Evolutionary conservation across 2,888 invertebrate species (phyloP), one percentile per base, ranked within the genome.

Genomic region (Halictus ligatus): DNA sequence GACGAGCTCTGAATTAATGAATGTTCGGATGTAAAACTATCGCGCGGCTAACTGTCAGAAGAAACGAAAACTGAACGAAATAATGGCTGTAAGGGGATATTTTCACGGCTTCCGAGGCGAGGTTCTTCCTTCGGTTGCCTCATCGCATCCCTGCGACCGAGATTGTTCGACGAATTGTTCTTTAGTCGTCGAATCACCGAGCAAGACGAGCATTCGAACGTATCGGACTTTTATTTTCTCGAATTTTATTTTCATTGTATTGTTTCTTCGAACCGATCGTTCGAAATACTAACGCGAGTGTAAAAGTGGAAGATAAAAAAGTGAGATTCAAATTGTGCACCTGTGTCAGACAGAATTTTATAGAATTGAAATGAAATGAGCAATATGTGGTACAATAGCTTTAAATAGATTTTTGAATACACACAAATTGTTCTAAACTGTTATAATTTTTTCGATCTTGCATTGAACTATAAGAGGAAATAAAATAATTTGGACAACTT

Each of bases 1-100:
- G 86, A 91, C 91, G 90, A 91, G 90, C 71, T 85, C 89, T 80
- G 90, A 89, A 91, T 91, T 89, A 89, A 91, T 85, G 86, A 91
- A 85, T 76, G 85, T 75, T 80, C 78, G 86, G 86, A 86, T 89
- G 88, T 88, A 89, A 88, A 88, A 89, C 89, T 89, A 80, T 81
- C 88, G 88, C 84, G 75, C 60, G 75, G 75, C 46, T 87, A 87
- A 81, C 87, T 87, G 87, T 87, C 87, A 76, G 87, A 87, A 87
- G 87, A 87, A 87, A 80, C 77, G 80, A 75, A 80, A 83, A 83
- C 58, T 73, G 75, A 76, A 77, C 67, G 46, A 21, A 75, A 78
- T 78, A 78, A 83, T 75, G 58, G 35, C 40, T 64, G 71, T n/a
- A 69, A 50, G 73, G 18, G 74, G 82, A 82, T 80, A 86, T 80